Evolutionary conservation across 1,140 invertebrate species (phyloP).

Genomic region (Heliothis virescens): DNA sequence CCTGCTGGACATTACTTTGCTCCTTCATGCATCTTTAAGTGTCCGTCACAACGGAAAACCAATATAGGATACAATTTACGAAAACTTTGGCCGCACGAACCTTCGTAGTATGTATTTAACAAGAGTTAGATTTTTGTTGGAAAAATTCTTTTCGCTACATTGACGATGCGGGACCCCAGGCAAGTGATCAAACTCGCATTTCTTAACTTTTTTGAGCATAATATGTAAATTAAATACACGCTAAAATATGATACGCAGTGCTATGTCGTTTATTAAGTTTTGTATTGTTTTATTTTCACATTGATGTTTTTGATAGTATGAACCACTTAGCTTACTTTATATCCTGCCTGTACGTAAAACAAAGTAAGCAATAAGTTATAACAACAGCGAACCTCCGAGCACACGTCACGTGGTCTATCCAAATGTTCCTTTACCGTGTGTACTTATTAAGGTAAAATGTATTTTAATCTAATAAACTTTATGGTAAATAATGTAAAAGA

Average conservation of each 20-base stretch:
- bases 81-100: neutral
- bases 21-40: no score
- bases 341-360: neutral
- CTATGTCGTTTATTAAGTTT: neutral
- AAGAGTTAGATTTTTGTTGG: neutral
- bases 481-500: constrained; percentile 44
- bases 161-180: constrained; percentile 3
- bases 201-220: constrained; percentile 7
- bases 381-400: neutral
- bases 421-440: constrained; percentile 39
- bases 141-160: neutral
- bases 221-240: constrained; percentile 17
- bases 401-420: constrained; percentile 31
- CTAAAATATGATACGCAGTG: constrained; percentile 1
- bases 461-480: constrained; percentile 42
- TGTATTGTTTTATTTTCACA: constrained; percentile 2
- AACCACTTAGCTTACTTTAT: neutral
- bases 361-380: neutral
- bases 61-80: neutral
- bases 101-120: neutral
- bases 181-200: constrained; percentile 35
- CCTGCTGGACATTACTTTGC: no score
- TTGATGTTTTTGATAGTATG: neutral
- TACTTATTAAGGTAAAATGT: constrained; percentile 44
- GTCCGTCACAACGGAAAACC: neutral